Evolutionary conservation across 2,797 vertebrate genomes (phyloP), one percentile per base, ranked within the genome.

Genomic region (Paedocypris micromegethes): DNA sequence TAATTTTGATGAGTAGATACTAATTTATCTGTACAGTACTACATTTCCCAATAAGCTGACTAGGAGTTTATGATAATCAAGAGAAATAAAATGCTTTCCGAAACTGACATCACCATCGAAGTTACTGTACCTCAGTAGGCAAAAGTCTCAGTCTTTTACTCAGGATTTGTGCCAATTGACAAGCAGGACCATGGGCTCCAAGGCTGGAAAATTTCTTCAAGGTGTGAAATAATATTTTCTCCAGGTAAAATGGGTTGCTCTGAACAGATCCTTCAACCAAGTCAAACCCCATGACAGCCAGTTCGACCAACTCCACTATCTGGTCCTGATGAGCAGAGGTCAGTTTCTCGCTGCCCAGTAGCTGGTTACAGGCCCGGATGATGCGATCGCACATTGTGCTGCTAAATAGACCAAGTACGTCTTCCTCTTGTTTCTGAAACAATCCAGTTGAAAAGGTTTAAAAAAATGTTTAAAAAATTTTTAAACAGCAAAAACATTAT

Each of bases 161-260:
- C 48, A 98, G 90, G 61, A 92, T 72, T 2, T 81, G 79, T 0
- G 88, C 90, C 0, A 89, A 67, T 5, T 67, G 72, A 54, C 83
- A 74, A 48, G 81, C 78, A 3, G 74, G 71, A 0, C 50, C 63
- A 0, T 74, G 78, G 54, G 74, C 76, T 45, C 84, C 74, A 0
- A 72, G 71, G 4, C 80, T 55, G 1, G 83, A 83, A 0, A 88
- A 49, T 45, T 91, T 95, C 44, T 90, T 89, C 2, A 96, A 72
- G 38, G 94, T 86, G 58, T 97, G 92, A 77, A 92, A 95, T 4
- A 96, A 73, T 4, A 98, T 93, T 69, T 92, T 93, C 82, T 97
- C 96, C 80, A 97, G 86, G 79, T 98, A 97, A 2, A 97, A 87
- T 0, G 88, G 84, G 0, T 80, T 80, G 2, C 80, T 88, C n/a